Conservation (phyloP, 2,113 vertebrate species). For the Myocastor coypus region DNA sequence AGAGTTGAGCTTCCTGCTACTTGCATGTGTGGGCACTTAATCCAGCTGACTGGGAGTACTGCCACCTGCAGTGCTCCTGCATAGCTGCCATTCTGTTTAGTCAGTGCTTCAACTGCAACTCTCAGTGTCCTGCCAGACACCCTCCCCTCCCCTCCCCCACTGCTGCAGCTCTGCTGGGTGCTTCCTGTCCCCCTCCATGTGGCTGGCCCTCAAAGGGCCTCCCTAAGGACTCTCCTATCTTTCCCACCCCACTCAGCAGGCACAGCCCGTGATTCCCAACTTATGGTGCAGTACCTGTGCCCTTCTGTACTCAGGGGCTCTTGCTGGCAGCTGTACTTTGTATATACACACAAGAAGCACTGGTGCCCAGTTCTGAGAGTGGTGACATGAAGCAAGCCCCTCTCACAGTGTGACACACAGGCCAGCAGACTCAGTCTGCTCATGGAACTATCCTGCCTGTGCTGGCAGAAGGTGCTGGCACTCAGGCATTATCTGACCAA, state of each 20-base stretch:
- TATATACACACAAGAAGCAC: rapidly evolving
- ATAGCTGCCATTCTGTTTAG: not conserved
- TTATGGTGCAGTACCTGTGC: too few relatives aligned
- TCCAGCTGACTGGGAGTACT: too few relatives aligned
- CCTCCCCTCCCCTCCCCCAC: rapidly evolving
- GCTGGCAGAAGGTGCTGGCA: rapidly evolving
- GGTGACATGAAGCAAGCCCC: rapidly evolving
- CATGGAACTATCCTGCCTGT: rapidly evolving
- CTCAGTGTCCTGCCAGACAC: too few relatives aligned
- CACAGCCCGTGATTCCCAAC: too few relatives aligned
- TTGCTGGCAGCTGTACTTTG: rapidly evolving
- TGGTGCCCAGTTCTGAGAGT: not conserved
- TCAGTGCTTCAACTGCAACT: not conserved
- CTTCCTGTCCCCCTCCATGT: not conserved
- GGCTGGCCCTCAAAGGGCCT: not conserved
- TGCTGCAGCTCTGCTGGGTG: not conserved
- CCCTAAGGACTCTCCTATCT: too few relatives aligned
- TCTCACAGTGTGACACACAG: not conserved
- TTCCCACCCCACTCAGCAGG: not conserved
- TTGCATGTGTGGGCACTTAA: too few relatives aligned
- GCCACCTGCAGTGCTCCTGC: not conserved
- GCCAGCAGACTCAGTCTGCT: too few relatives aligned
- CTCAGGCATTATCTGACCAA: rapidly evolving
- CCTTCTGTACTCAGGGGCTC: too few relatives aligned
- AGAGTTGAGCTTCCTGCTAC: not conserved